Evolutionary conservation across 2,113 vertebrate species (phyloP).

Genomic region (Micromys minutus): DNA sequence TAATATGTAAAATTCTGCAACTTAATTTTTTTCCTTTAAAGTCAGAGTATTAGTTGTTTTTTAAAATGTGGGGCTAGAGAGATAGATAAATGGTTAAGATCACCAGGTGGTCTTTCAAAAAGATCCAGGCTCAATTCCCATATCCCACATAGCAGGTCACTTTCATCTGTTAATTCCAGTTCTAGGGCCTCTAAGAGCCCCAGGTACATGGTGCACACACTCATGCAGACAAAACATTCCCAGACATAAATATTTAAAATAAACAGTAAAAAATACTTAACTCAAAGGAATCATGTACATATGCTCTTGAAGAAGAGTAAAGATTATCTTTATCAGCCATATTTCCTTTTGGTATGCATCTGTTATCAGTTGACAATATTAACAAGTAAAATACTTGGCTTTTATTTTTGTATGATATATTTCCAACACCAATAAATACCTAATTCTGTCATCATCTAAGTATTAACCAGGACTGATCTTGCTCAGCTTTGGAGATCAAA

Average conservation of each 20-base stretch:
- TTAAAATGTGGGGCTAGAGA: neutral
- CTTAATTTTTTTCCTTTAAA: slow-evolving; percentile 31
- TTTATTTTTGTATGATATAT: neutral
- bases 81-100: neutral
- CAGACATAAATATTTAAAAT: neutral
- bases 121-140: neutral
- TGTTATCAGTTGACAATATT: neutral
- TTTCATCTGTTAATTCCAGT: neutral
- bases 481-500: neutral
- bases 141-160: neutral
- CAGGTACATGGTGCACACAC: neutral
- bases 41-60: neutral
- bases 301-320: neutral
- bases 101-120: neutral
- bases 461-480: neutral
- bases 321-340: neutral
- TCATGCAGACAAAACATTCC: neutral
- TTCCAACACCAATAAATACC: neutral
- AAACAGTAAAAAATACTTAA: neutral
- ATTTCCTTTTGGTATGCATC: neutral
- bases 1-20: neutral
- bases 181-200: neutral
- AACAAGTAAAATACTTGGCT: neutral
- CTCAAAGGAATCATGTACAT: neutral
- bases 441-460: neutral